phyloP scores from a whole-genome alignment of 1,140 invertebrate genomes.

The Pseudomyrmex pallidus region DNA sequence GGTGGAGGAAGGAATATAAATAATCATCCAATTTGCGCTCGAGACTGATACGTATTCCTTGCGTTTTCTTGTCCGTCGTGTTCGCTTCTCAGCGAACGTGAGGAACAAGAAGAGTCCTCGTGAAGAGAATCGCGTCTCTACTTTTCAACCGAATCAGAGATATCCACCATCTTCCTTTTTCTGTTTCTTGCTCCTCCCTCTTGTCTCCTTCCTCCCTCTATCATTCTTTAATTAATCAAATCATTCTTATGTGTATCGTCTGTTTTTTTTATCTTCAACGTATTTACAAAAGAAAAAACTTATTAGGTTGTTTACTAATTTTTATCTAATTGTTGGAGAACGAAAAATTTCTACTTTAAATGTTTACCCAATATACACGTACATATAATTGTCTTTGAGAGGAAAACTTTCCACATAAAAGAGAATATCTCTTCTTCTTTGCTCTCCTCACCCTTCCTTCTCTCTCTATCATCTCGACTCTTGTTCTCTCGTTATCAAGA shows the following conservation, averaged over 20 bases:
- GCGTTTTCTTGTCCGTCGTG: constrained; percentile 25
- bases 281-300: neutral
- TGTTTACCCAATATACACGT: neutral
- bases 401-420: neutral
- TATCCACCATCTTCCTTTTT: neutral
- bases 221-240: neutral
- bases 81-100: constrained; percentile 1
- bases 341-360: neutral
- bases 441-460: neutral
- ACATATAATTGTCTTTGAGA: neutral
- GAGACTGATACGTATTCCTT: constrained; percentile 66
- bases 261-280: constrained; percentile 2
- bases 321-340: neutral
- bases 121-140: constrained; percentile 1
- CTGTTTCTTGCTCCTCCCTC: neutral
- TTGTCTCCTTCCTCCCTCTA: neutral
- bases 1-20: constrained; percentile 73
- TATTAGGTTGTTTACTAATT: neutral
- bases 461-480: neutral
- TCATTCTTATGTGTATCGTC: no score
- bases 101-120: constrained; percentile 13
- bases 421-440: neutral
- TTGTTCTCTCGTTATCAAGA: constrained; percentile 47
- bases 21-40: constrained; percentile 79
- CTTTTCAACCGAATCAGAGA: constrained; percentile 19